phyloP scores from a whole-genome alignment of 2,888 invertebrate genomes.

The Cephonodes hylas region DNA sequence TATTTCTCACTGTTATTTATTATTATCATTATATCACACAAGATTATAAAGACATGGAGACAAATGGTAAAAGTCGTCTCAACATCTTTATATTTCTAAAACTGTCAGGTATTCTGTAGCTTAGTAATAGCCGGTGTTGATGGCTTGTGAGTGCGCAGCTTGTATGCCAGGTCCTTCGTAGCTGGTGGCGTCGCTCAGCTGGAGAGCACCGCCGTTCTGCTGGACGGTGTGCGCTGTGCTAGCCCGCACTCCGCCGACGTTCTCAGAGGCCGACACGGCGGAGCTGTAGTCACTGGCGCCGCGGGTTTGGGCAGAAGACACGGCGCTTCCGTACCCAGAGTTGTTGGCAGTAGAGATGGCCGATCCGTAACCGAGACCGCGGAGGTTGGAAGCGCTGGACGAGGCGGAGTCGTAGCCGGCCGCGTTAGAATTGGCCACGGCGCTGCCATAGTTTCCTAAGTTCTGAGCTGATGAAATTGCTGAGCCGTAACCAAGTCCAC shows the following conservation, averaged over 20 bases:
- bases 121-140: constrained; percentile 57
- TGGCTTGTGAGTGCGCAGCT: constrained; percentile 57
- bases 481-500: constrained; percentile 35
- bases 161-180: constrained; percentile 59
- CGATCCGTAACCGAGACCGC: constrained; percentile 24
- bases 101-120: constrained; percentile 18
- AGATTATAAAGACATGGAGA: constrained; percentile 51
- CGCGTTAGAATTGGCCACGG: constrained; percentile 48
- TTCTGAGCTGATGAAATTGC: constrained; percentile 46
- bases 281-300: constrained; percentile 37
- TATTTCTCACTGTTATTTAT: constrained; percentile 33
- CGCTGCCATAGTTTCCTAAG: constrained; percentile 50
- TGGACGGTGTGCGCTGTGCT: constrained; percentile 58
- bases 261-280: constrained; percentile 57
- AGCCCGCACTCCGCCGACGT: constrained; percentile 44
- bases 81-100: constrained; percentile 34
- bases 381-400: constrained; percentile 44
- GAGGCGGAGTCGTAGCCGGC: constrained; percentile 45
- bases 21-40: constrained; percentile 39
- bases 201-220: constrained; percentile 44
- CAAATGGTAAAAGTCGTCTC: constrained; percentile 63
- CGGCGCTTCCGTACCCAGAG: constrained; percentile 42
- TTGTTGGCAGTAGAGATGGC: constrained; percentile 17
- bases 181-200: constrained; percentile 56
- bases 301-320: constrained; percentile 47